phyloP scores from a whole-genome alignment of 30 jellyfish, hydroid and myxozoan genomes.

The Hydractinia echinata region DNA sequence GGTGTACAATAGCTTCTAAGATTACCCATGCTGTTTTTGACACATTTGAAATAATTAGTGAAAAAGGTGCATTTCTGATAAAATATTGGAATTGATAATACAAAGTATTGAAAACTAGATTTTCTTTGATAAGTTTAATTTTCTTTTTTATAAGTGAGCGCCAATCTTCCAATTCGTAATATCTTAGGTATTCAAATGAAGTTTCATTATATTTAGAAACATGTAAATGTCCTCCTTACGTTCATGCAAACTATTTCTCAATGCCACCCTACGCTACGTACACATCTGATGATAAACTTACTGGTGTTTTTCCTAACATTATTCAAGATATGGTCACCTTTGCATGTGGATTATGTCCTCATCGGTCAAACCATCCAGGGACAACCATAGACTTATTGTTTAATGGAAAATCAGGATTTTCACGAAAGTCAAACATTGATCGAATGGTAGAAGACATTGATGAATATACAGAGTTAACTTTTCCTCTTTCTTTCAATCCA shows the following conservation, averaged over 20 bases:
- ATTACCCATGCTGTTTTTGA: too few relatives aligned
- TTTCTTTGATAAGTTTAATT: too few relatives aligned
- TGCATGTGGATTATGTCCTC: conserved; percentile 22
- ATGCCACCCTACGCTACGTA: neutral
- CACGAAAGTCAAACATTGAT: neutral
- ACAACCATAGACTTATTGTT: neutral
- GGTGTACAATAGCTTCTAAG: too few relatives aligned
- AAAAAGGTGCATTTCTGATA: too few relatives aligned
- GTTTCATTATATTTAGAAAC: neutral
- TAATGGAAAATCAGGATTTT: conserved; percentile 8
- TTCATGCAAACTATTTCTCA: neutral
- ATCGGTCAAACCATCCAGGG: neutral
- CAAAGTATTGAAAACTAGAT: too few relatives aligned
- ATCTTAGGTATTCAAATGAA: too few relatives aligned
- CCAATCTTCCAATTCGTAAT: too few relatives aligned
- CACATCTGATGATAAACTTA: neutral
- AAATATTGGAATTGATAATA: too few relatives aligned
- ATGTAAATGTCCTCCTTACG: conserved; percentile 2
- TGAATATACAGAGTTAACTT: conserved; percentile 13
- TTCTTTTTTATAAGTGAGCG: too few relatives aligned
- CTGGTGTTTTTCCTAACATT: conserved; percentile 3
- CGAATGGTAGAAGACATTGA: conserved; percentile 20
- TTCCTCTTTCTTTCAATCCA: conserved; percentile 14
- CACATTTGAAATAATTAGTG: too few relatives aligned
- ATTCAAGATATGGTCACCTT: neutral